Evolutionary conservation across 2,113 vertebrate genomes (phyloP).

Genomic region (Neolamprologus variostigma): DNA sequence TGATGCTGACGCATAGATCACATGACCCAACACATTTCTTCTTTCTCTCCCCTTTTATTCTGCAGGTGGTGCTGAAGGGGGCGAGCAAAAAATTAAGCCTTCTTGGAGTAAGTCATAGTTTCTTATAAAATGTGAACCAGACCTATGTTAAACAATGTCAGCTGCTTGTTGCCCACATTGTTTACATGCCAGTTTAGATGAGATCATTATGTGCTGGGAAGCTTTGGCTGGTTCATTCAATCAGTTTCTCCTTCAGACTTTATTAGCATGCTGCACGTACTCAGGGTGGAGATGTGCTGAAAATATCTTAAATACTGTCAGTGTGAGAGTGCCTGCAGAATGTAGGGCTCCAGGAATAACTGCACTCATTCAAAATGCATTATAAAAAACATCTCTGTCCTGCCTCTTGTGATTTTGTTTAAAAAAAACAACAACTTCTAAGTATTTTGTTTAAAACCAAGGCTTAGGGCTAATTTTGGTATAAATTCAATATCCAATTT

Average conservation of each 20-base stretch:
- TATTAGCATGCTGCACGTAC: not conserved
- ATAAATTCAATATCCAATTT: not conserved
- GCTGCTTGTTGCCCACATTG: not conserved
- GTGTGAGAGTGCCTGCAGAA: not conserved
- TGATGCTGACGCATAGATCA: not conserved
- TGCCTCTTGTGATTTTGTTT: not conserved
- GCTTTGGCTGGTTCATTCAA: not conserved
- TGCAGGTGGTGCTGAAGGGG: constrained; percentile 76
- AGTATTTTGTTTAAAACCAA: not conserved
- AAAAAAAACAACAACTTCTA: not conserved
- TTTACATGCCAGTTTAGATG: not conserved
- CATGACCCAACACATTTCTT: not conserved
- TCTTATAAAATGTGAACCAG: not conserved
- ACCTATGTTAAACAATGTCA: not conserved
- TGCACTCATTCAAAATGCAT: constrained; percentile 37
- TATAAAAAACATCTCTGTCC: not conserved
- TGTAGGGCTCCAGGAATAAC: constrained; percentile 35
- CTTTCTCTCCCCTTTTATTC: not conserved
- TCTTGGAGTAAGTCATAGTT: constrained; percentile 68
- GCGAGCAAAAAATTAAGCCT: constrained; percentile 78
- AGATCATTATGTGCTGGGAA: not conserved
- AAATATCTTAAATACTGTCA: not conserved
- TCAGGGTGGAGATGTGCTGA: not conserved
- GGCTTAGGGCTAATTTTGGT: not conserved
- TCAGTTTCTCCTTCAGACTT: not conserved